These are phyloP conservation scores for Drosophila eugracilis DNA, from an alignment of 1,140 invertebrate species.

Conservation along the genomic window DNA sequence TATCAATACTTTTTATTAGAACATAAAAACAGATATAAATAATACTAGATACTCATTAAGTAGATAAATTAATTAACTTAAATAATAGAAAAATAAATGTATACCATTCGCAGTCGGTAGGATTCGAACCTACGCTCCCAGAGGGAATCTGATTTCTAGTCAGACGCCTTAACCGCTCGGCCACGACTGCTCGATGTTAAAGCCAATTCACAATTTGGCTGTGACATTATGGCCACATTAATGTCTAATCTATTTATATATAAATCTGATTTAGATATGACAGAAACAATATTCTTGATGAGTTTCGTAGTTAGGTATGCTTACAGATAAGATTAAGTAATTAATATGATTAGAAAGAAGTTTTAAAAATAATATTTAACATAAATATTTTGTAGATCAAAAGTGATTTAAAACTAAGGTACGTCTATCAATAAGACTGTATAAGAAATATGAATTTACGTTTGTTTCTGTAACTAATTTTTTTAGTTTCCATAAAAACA, in stretches of 20 bases:
- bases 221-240: background rate
- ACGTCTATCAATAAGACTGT: background rate
- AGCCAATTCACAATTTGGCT: constrained; percentile 41
- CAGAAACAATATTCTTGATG: background rate
- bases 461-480: too few species aligned
- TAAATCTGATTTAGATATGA: constrained; percentile 1
- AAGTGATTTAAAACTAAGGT: background rate
- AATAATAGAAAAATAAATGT: background rate
- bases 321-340: background rate
- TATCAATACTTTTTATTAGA: too few species aligned
- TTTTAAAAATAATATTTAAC: background rate
- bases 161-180: constrained; percentile 94
- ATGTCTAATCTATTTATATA: background rate
- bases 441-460: too few species aligned
- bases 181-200: constrained; percentile 88
- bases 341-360: background rate
- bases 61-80: background rate
- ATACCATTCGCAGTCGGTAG: constrained; percentile 90
- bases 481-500: too few species aligned
- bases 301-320: background rate
- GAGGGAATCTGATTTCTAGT: constrained; percentile 94
- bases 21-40: background rate
- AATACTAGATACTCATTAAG: background rate
- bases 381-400: background rate
- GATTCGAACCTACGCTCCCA: constrained; percentile 94